A percentile compares a stretch with the other conserved stretches of the same genome.
These are phyloP conservation scores for Lateolabrax maculatus DNA, from an alignment of 2,797 vertebrate species.

Conservation along the genomic window DNA sequence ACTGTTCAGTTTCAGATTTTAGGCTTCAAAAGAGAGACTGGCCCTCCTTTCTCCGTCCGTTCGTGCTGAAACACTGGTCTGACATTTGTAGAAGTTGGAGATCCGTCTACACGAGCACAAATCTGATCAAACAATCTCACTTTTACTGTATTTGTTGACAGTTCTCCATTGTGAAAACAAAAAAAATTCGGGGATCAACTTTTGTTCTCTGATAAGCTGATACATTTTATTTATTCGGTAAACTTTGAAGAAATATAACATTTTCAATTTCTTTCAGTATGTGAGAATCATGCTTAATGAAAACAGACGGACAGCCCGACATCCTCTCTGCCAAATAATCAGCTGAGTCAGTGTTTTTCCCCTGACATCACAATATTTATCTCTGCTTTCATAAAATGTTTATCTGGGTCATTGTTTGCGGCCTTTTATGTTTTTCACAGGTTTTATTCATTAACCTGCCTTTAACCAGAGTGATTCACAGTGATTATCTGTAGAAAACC, in stretches of 20 bases:
- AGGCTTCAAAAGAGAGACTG: background rate
- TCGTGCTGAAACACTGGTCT: background rate
- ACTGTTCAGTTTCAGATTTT: background rate
- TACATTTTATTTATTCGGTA: background rate
- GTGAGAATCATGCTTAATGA: background rate
- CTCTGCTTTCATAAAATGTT: slow-evolving; percentile 3
- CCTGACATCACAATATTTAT: background rate
- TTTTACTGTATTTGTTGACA: background rate
- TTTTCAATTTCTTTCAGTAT: too few species aligned
- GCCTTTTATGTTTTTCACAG: slow-evolving; percentile 3
- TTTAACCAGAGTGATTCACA: slow-evolving; percentile 15
- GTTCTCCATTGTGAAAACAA: background rate
- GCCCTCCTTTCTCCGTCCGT: background rate
- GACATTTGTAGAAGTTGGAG: background rate
- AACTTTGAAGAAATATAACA: background rate
- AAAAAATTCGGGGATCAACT: background rate
- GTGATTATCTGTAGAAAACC: slow-evolving; percentile 4
- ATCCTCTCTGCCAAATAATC: background rate
- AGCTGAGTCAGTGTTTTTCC: background rate
- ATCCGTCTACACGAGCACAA: background rate
- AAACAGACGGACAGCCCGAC: background rate
- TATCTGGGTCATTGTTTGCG: slow-evolving; percentile 1
- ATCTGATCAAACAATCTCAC: background rate
- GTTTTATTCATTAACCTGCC: slow-evolving; percentile 23
- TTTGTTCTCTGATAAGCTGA: background rate